These are phyloP conservation scores for Nipponacmea schrenckii DNA, from an alignment of 2,888 invertebrate genomes.

Conservation along the genomic window DNA sequence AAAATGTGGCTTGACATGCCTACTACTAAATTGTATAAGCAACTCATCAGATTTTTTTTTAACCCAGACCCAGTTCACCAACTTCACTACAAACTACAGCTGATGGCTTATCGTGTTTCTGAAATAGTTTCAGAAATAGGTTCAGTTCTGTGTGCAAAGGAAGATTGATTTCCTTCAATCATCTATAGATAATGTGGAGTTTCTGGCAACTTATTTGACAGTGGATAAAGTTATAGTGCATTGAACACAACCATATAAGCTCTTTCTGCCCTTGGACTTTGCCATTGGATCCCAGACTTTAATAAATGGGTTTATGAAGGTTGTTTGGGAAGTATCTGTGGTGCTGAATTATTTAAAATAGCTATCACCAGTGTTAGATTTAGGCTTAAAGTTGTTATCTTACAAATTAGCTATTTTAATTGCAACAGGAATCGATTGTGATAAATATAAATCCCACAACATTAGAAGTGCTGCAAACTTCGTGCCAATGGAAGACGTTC, in stretches of 20 bases:
- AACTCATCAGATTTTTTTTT: conserved; percentile 9
- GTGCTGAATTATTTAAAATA: neutral
- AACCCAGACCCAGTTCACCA: conserved; percentile 23
- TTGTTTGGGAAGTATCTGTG: neutral
- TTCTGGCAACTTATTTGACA: conserved; percentile 10
- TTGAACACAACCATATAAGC: too few relatives aligned
- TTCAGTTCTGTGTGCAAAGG: conserved; percentile 18
- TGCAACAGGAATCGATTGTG: neutral
- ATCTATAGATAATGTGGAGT: conserved; percentile 10
- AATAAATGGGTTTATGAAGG: neutral
- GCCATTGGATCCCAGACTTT: neutral
- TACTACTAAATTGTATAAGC: conserved; percentile 17
- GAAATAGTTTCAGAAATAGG: conserved; percentile 25
- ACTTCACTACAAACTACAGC: conserved; percentile 16
- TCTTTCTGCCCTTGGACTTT: too few relatives aligned
- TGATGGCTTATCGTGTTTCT: conserved; percentile 24
- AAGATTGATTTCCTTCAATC: conserved; percentile 14
- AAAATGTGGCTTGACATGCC: conserved; percentile 17
- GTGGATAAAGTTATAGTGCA: conserved; percentile 17
- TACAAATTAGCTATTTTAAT: neutral
- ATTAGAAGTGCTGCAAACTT: neutral
- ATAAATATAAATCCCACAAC: neutral
- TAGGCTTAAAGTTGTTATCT: neutral
- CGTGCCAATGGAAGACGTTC: too few relatives aligned
- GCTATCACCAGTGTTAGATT: neutral